Evolutionary conservation across 2,888 invertebrate genomes (phyloP), one percentile per base, ranked within the genome.

Genomic region (Amaurobius ferox): DNA sequence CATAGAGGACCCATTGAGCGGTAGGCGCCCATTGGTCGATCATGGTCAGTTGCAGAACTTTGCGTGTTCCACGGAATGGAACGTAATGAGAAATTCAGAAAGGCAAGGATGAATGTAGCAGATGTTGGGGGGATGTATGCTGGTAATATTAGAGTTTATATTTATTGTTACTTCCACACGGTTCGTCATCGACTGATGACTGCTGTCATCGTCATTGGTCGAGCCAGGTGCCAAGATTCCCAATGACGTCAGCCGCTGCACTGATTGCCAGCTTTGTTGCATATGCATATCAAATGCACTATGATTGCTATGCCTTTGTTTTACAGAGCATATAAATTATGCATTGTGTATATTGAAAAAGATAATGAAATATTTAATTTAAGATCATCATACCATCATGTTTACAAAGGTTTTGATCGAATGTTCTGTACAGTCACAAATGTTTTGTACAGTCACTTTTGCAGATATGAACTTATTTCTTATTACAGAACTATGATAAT

Each of bases 121-220:
- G 44, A 44, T 66, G 67, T 48, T 71, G 72, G 62, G 79, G 70
- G 70, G 79, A 72, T 79, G 79, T 79, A 44, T 70, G 70, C 61
- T 71, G 13, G 70, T 62, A 62, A 67, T 81, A 81, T 81, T 61
- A 39, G 81, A 76, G 70, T 76, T 29, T 70, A 76, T 64, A 68
- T 83, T 83, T 76, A 76, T 83, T 76, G 76, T 83, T 76, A 70
- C 76, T 40, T 32, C 61, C 16, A 9, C 35, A 29, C 30, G 62
- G 78, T 83, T 85, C 83, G 83, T 77, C 83, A 77, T 66, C 72
- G 70, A 76, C 76, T 83, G 81, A 64, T 83, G 81, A 76, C 68
- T 83, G 72, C 83, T 85, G 83, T 85, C 83, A 85, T 85, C 83
- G 66, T 85, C 71, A 72, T 77, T 70, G 71, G 44, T 19, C 32